Conservation (phyloP, 1,140 invertebrate species). For the Drosophila yakuba region DNA sequence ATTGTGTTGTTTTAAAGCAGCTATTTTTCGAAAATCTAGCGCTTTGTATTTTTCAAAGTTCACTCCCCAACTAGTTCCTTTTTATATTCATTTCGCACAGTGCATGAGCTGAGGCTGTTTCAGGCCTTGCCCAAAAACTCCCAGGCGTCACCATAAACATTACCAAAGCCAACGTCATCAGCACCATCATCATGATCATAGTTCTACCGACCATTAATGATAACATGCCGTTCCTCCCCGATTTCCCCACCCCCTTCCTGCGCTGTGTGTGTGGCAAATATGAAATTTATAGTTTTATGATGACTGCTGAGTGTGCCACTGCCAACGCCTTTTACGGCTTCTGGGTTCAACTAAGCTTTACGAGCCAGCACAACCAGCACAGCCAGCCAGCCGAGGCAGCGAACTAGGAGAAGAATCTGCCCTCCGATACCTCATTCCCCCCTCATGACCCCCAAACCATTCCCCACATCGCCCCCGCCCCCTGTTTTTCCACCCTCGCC, state of each 20-base stretch:
- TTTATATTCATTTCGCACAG: conserved; percentile 5
- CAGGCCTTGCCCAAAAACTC: conserved; percentile 58
- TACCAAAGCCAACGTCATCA: conserved; percentile 66
- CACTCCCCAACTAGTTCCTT: background rate
- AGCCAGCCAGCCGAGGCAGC: conserved; percentile 21
- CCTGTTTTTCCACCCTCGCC: conserved; percentile 4
- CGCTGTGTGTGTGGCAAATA: conserved; percentile 69
- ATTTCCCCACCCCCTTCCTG: background rate
- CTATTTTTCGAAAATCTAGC: too few species aligned
- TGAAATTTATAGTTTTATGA: conserved; percentile 84
- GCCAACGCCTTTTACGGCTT: conserved; percentile 81
- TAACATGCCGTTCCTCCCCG: conserved; percentile 57
- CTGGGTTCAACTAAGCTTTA: conserved; percentile 79
- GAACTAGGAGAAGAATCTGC: conserved; percentile 30
- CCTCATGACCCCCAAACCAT: background rate
- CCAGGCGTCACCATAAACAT: conserved; percentile 80
- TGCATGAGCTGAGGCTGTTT: conserved; percentile 19
- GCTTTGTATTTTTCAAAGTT: too few species aligned
- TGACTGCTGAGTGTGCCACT: conserved; percentile 82
- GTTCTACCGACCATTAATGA: conserved; percentile 78
- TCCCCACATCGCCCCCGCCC: background rate
- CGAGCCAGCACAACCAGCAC: conserved; percentile 59
- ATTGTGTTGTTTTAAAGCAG: too few species aligned
- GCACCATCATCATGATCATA: conserved; percentile 59
- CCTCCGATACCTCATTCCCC: background rate